phyloP scores from a whole-genome alignment of 2,888 invertebrate species.

The Nasonovia ribisnigri region DNA sequence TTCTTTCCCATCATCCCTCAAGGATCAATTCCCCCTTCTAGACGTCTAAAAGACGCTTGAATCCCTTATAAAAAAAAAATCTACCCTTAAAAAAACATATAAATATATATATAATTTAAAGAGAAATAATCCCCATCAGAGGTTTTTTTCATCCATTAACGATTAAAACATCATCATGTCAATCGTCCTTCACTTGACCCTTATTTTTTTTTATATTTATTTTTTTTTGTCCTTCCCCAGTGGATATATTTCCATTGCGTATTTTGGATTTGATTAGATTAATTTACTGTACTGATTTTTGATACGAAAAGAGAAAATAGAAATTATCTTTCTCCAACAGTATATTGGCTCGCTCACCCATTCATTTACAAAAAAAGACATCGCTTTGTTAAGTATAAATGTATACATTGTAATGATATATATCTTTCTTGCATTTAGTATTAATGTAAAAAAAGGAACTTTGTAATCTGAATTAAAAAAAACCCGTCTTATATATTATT shows the following conservation, averaged over 20 bases:
- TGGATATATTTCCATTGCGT: conserved; percentile 59
- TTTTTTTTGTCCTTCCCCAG: conserved; percentile 4
- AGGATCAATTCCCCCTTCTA: conserved; percentile 64
- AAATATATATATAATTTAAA: conserved; percentile 31
- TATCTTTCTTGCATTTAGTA: not conserved
- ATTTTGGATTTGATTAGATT: conserved; percentile 61
- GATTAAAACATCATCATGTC: conserved; percentile 65
- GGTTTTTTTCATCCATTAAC: conserved; percentile 64
- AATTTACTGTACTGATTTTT: conserved; percentile 45
- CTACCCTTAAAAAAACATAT: conserved; percentile 60
- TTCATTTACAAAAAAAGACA: not conserved
- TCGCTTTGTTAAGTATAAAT: not conserved
- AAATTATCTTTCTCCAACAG: not conserved
- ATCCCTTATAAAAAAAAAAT: conserved; percentile 50
- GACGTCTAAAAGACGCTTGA: conserved; percentile 62
- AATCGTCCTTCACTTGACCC: conserved; percentile 64
- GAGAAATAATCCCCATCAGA: conserved; percentile 58
- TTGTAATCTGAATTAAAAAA: not conserved
- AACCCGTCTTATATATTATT: not conserved
- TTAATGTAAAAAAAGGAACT: not conserved
- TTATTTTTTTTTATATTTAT: conserved; percentile 51
- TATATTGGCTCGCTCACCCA: too few relatives aligned
- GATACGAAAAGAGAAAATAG: conserved; percentile 24
- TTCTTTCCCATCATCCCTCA: conserved; percentile 60
- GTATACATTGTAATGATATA: not conserved